Base-by-base conservation (phyloP, 2,113 vertebrate species). In the Dermatemys mawii region DNA sequence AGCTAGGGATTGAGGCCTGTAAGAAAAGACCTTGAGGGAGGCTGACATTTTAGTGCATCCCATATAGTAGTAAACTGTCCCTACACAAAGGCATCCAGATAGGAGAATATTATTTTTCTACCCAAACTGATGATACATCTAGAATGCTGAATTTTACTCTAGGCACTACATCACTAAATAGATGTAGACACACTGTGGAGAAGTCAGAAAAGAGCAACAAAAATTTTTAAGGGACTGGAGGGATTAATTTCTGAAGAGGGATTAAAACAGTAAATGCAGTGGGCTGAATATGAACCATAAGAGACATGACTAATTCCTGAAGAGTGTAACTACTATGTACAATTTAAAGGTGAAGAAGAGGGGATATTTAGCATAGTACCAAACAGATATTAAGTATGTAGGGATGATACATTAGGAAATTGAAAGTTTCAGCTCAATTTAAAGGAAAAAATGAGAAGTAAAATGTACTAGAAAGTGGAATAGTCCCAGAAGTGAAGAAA, bases 111-210 rank as follows among this genome's bases (percentile, higher is more conserved):
- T 53, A 60, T 16, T 78, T 86, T 19, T 21, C 67, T 78, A 22
- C 76, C 29, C 2, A 81, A 49, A 2, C 10, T 49, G 60, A 86
- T 44, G 44, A 38, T 17, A 13, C 6, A 9, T 5, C 29, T 26
- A 16, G 35, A 78, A 24, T 38, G 86, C 8, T 49, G 19, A 21
- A 16, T 51, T 88, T 16, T 46, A 8, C 83, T 38, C 8, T 38
- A 70, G 67, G 49, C 11, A 38, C 50, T 41, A 35, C 1, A 38
- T 1, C 0, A 46, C n/a, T 6, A 51, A 6, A 48, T 4, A 32
- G 5, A 73, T 22, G 17, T 73, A 73, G 67, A 1, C 5, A 51
- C 55, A 67, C 70, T n/a, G 12, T 10, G 21, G 60, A 79, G 3
- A 48, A 13, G 12, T 2, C 83, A 49, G 82, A 91, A 27, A 81